A percentile compares a stretch with the other conserved stretches of the same genome.
phyloP scores from a whole-genome alignment of 2,113 vertebrate genomes.

The Tragelaphus buxtoni region DNA sequence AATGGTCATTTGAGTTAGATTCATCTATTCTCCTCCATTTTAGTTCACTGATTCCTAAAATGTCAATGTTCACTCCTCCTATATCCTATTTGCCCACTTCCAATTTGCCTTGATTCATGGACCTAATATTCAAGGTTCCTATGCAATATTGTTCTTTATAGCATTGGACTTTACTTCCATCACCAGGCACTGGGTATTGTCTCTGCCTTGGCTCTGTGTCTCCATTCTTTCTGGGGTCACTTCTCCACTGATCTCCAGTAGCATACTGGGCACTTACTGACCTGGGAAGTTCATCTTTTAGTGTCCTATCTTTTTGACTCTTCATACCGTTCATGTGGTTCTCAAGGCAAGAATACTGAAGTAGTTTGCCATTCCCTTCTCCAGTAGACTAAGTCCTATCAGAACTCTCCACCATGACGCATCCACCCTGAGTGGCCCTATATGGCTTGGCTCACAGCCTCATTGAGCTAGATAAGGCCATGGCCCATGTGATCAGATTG shows the following conservation, averaged over 20 bases:
- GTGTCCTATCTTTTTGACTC: not conserved
- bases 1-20: not conserved
- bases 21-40: not conserved
- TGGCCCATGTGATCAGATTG: not conserved
- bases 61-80: not conserved
- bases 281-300: not conserved
- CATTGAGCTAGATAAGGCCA: not conserved
- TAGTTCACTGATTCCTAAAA: not conserved
- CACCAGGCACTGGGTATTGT: not conserved
- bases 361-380: not conserved
- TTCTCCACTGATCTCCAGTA: not conserved
- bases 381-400: not conserved
- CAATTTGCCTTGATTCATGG: not conserved
- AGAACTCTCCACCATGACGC: not conserved
- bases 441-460: not conserved
- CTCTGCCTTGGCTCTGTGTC: not conserved
- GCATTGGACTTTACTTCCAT: not conserved
- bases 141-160: not conserved
- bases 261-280: not conserved
- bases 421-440: fast-evolving
- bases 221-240: not conserved
- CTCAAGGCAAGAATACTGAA: not conserved
- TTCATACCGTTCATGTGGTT: not conserved
- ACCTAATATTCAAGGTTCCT: not conserved
- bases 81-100: not conserved